phyloP scores from a whole-genome alignment of 1,140 invertebrate species.

The Heliconius himera region DNA sequence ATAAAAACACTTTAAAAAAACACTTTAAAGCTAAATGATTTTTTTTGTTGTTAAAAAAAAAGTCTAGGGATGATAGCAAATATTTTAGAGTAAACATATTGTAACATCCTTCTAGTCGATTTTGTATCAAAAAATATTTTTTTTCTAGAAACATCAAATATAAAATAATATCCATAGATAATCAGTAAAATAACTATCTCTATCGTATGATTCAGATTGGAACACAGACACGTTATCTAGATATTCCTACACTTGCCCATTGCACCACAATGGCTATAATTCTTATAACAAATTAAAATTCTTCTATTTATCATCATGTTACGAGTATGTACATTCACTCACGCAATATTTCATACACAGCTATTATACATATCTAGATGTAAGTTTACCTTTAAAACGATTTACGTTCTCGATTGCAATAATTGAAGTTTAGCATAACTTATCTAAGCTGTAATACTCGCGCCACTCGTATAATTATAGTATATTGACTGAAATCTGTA shows the following conservation, averaged over 20 bases:
- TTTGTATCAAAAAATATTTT: no score
- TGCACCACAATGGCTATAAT: neutral
- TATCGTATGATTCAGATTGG: no score
- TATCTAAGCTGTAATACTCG: slow-evolving; percentile 11
- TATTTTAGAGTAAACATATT: no score
- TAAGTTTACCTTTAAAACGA: slow-evolving; percentile 9
- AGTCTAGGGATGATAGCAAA: no score
- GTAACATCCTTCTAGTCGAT: no score
- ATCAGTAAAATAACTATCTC: no score
- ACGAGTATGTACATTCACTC: neutral
- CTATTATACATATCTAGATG: neutral
- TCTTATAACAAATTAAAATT: neutral
- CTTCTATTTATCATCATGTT: neutral
- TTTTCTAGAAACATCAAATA: no score
- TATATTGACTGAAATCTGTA: slow-evolving; percentile 10
- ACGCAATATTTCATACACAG: neutral
- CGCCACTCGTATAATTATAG: slow-evolving; percentile 6
- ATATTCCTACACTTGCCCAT: neutral
- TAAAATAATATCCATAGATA: no score
- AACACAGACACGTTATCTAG: no score
- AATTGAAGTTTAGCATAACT: slow-evolving; percentile 13
- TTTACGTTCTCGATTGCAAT: slow-evolving; percentile 5
- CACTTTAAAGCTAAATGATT: no score
- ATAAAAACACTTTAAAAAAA: no score
- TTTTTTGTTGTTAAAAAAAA: no score